phyloP scores from a whole-genome alignment of 2,113 vertebrate species.

The Campylomormyrus numenius region DNA sequence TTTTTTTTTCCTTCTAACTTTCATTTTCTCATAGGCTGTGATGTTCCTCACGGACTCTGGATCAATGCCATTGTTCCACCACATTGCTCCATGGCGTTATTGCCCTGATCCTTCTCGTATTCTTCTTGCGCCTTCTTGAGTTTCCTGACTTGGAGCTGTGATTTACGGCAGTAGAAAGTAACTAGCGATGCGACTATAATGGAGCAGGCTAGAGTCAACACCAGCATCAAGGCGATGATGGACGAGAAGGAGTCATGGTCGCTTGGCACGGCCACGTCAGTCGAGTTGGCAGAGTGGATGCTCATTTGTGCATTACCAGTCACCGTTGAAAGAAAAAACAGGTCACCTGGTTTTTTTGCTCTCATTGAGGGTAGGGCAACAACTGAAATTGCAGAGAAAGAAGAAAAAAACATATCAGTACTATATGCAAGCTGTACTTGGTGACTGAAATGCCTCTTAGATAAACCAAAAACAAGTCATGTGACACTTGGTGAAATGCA shows the following conservation, averaged over 20 bases:
- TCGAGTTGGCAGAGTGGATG: conserved; percentile 41
- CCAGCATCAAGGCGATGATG: conserved; percentile 51
- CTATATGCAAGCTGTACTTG: background rate
- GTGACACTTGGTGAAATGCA: background rate
- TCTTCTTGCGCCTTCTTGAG: conserved; percentile 61
- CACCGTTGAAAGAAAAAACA: conserved; percentile 26
- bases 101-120: conserved; percentile 59
- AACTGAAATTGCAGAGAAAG: background rate
- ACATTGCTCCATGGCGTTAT: background rate
- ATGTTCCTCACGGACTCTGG: background rate
- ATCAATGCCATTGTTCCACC: background rate
- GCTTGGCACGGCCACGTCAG: conserved; percentile 31
- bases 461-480: background rate
- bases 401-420: background rate
- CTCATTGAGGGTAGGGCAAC: conserved; percentile 42
- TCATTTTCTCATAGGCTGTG: background rate
- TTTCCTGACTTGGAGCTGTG: conserved; percentile 56
- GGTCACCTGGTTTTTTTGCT: conserved; percentile 40
- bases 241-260: conserved; percentile 53
- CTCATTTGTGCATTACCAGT: conserved; percentile 13
- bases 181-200: conserved; percentile 52
- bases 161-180: conserved; percentile 64
- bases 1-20: no score
- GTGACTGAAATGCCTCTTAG: background rate
- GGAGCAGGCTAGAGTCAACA: conserved; percentile 53